Conservation (phyloP, 1,140 invertebrate species). For the Bombus superbus region DNA sequence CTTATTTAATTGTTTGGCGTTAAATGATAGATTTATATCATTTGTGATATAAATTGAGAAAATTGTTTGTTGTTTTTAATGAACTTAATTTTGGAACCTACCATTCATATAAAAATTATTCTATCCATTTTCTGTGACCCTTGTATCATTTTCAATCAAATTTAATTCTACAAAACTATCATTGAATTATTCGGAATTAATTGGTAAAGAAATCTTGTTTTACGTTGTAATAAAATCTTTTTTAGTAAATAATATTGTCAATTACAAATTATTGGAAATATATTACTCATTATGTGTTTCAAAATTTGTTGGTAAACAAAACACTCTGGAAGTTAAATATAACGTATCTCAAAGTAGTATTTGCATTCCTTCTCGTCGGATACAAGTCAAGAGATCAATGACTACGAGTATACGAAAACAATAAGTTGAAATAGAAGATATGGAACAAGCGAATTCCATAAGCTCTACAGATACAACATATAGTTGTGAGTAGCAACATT, state of each 20-base stretch:
- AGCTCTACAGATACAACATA: not conserved
- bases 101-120: too few species aligned
- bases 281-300: not conserved
- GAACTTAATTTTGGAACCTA: too few species aligned
- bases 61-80: not conserved
- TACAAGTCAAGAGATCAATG: not conserved
- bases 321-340: not conserved
- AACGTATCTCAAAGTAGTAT: not conserved
- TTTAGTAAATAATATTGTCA: not conserved
- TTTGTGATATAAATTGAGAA: slow-evolving; percentile 1
- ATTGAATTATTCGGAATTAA: not conserved
- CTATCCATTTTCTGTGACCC: too few species aligned
- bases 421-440: not conserved
- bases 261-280: not conserved
- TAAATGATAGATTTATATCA: slow-evolving; percentile 10
- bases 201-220: not conserved
- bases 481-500: not conserved
- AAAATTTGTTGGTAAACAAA: not conserved
- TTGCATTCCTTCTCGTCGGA: not conserved
- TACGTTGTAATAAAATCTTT: not conserved
- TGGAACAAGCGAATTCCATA: not conserved
- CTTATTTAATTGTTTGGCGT: slow-evolving; percentile 5
- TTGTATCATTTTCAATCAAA: not conserved
- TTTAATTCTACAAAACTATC: not conserved
- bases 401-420: not conserved